Evolutionary conservation across 2,113 vertebrate genomes (phyloP), one percentile per base, ranked within the genome.

Genomic region (Cnemophilus loriae): DNA sequence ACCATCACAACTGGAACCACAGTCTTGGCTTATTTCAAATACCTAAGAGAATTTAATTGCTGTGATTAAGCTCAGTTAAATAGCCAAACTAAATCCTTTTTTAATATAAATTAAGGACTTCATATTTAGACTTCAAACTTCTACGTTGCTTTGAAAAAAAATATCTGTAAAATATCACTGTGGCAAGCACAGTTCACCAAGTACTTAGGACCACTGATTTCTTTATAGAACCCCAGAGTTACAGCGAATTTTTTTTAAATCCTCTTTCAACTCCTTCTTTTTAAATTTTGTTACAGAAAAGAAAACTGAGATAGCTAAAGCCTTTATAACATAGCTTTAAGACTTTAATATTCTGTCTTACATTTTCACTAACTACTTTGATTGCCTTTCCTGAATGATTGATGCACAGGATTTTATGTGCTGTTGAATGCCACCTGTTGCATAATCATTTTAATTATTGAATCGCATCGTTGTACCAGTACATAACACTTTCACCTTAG

Each of bases 391-490:
- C 95, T 95, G 37, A 96, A 81, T n/a, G 59, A 97, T 52, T 97
- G 93, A 97, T 96, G 77, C 83, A 59, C 74, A 89, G 71, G 63
- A 89, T 96, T 97, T 95, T 91, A 95, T 53, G 46, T 87, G 80
- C 47, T 95, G 87, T 76, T 92, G 91, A 95, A 93, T 75, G 41
- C 95, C 97, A 97, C 95, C 89, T 97, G 92, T 82, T 97, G 91
- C 87, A 75, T 95, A 96, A 96, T 96, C 16, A 96, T 93, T 97
- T 97, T 96, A 97, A 97, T 97, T 96, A 96, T 50, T 55, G 5
- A 89, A 86, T 84, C 95, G 70, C 90, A 76, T 91, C 49, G 2
- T 83, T 94, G 71, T 85, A 96, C 53, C 64, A 90, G 84, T 69
- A 93, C 67, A 60, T 47, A 93, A 87, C 50, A 91, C n/a, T 84